These are phyloP conservation scores for Siniperca knerii DNA, from an alignment of 2,113 vertebrate genomes.

Conservation along the genomic window DNA sequence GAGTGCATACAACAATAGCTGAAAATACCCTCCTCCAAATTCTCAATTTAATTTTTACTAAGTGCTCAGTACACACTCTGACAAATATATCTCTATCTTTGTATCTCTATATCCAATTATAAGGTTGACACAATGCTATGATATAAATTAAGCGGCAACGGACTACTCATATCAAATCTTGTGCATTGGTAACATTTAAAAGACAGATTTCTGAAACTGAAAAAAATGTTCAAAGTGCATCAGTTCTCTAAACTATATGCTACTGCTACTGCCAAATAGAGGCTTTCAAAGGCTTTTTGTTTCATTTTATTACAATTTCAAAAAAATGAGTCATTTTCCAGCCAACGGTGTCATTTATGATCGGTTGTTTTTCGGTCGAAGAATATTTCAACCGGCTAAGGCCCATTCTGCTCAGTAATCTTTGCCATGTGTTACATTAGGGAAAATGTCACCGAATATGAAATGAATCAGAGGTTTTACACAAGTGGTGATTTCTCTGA, in stretches of 20 bases:
- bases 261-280: not conserved
- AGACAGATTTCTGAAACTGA: not conserved
- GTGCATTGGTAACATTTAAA: not conserved
- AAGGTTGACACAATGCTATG: not conserved
- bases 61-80: not conserved
- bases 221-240: not conserved
- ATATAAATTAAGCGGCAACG: not conserved
- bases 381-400: not conserved
- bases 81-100: not conserved
- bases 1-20: not conserved
- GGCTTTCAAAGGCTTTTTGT: constrained; percentile 4
- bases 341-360: not conserved
- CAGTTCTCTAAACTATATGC: not conserved
- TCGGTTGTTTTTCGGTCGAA: not conserved
- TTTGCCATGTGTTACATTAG: constrained; percentile 22
- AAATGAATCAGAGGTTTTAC: constrained; percentile 36
- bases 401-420: constrained; percentile 10
- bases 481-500: constrained; percentile 20
- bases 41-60: not conserved
- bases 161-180: not conserved
- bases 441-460: constrained; percentile 40
- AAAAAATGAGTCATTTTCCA: not conserved
- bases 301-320: not conserved
- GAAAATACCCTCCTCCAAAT: not conserved
- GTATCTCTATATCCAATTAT: not conserved